Percentiles rank a stretch among this genome's conserved stretches.
Conservation (phyloP, 2,797 vertebrate species). For the Calcarius lapponicus region DNA sequence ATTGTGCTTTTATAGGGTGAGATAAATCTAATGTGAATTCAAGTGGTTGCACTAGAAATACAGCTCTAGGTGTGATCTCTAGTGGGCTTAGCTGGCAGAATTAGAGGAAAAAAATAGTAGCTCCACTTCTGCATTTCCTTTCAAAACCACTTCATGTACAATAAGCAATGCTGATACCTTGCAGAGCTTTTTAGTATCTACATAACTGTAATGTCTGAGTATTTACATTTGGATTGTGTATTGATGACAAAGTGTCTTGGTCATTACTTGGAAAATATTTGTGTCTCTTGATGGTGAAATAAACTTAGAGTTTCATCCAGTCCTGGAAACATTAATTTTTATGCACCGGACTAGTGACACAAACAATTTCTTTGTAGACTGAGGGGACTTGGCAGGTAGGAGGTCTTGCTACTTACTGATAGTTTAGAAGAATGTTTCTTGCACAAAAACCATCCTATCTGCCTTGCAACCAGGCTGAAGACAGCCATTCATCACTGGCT, state of each 20-base stretch:
- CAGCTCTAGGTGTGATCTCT: constrained; percentile 70
- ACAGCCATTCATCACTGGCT: not conserved
- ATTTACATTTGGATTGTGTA: not conserved
- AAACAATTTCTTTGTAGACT: constrained; percentile 32
- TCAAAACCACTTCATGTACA: not conserved
- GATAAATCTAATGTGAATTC: constrained; percentile 80
- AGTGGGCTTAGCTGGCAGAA: constrained; percentile 27
- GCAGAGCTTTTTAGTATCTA: not conserved
- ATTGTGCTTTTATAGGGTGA: constrained; percentile 82
- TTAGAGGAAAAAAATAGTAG: constrained; percentile 1
- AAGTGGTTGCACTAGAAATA: constrained; percentile 73
- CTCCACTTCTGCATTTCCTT: constrained; percentile 26
- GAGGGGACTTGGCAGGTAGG: constrained; percentile 13
- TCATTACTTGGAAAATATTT: not conserved
- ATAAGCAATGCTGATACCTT: not conserved
- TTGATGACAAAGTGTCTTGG: not conserved
- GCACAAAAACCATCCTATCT: not conserved
- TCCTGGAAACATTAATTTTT: constrained; percentile 3
- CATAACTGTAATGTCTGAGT: not conserved
- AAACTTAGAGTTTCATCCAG: not conserved
- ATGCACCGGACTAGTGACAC: not conserved
- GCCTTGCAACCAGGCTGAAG: not conserved
- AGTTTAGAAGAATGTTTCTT: not conserved
- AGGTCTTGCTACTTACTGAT: constrained; percentile 20
- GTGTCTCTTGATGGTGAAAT: not conserved